Evolutionary conservation across 2,113 vertebrate genomes (phyloP), one percentile per base, ranked within the genome.

Genomic region (Origma solitaria): DNA sequence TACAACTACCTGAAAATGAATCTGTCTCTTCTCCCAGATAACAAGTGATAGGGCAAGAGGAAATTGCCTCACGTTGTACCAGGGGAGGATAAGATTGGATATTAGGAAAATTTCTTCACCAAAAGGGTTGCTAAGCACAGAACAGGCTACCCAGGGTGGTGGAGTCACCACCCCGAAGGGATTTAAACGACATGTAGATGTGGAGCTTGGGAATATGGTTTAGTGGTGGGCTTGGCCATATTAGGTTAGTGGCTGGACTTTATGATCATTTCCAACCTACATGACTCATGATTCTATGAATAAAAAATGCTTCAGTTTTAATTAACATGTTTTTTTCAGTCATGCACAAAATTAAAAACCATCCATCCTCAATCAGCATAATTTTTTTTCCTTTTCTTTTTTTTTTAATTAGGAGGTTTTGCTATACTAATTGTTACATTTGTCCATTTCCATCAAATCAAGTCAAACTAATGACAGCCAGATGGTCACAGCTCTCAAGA

Each of bases 401-500:
- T 15, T 42, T 88, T 83, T 69, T 87, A 97, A 96, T 96, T 94
- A 96, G 79, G 81, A 95, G 38, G 3, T 85, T 97, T 97, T 95
- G 21, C 71, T 89, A 14, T 44, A 45, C 80, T 96, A 94, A 97
- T 96, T 92, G 19, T 95, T 92, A 87, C 61, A 94, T 97, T 97
- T 97, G 85, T 96, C 93, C 81, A 76, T 88, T 96, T 95, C 68
- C 73, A 92, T 96, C 95, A 94, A 95, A 96, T 94, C 92, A 91
- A 95, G 89, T 96, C 71, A 73, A 93, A 81, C 87, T 81, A 85
- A 82, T 90, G 94, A 94, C 76, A 96, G 81, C 86, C 94, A 96
- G 93, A 97, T 92, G 95, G 94, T 95, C 28, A 1, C 16, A 6
- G 49, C 65, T 76, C 85, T 97, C 76, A 95, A 91, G 96, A 94